These are phyloP conservation scores for Sebastes alutus DNA, from an alignment of 2,797 vertebrate genomes.

Conservation along the genomic window DNA sequence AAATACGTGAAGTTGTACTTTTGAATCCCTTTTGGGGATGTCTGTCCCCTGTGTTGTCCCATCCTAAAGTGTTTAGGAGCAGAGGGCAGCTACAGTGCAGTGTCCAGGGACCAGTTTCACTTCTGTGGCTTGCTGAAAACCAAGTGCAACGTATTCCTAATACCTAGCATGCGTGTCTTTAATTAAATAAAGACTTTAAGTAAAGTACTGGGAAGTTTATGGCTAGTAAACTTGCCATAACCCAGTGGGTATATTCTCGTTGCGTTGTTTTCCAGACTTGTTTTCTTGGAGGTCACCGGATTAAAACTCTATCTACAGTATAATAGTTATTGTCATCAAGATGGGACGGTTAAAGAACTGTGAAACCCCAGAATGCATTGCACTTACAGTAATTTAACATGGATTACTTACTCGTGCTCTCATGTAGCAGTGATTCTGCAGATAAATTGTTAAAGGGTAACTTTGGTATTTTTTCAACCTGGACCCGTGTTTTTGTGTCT, in stretches of 20 bases:
- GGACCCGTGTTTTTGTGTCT: rapidly evolving
- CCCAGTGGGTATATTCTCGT: background rate
- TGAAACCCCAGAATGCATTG: conserved; percentile 20
- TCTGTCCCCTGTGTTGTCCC: background rate
- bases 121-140: background rate
- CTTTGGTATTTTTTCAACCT: background rate
- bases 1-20: background rate
- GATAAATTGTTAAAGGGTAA: background rate
- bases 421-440: background rate
- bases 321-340: background rate
- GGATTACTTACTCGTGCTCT: too few species aligned
- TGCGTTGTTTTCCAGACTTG: background rate
- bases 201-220: background rate
- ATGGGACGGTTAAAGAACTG: conserved; percentile 6
- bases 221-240: background rate
- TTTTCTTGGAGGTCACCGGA: background rate
- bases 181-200: background rate
- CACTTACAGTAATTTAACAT: conserved; percentile 14
- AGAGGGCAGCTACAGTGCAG: background rate
- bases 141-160: conserved; percentile 5
- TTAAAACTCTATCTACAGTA: background rate
- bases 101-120: background rate
- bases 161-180: background rate
- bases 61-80: background rate
- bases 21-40: background rate